A percentile compares a stretch with the other conserved stretches of the same genome.
These are phyloP conservation scores for Mechanitis messenoides DNA, from an alignment of 2,888 invertebrate genomes.

Conservation along the genomic window DNA sequence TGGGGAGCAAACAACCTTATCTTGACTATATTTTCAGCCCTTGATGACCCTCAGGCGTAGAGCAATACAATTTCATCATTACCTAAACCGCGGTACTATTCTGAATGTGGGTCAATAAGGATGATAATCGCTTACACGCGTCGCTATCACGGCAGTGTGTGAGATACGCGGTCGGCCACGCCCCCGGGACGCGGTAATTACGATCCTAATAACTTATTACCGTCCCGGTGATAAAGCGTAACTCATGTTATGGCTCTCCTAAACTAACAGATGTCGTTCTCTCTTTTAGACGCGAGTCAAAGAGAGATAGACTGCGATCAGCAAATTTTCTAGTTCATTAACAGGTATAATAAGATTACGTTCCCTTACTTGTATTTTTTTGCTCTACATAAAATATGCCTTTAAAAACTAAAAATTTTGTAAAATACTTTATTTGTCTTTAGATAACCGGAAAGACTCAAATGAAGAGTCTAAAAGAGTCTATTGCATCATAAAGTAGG, in stretches of 20 bases:
- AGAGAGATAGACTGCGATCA: background rate
- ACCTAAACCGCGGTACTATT: constrained; percentile 17
- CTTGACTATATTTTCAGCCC: constrained; percentile 12
- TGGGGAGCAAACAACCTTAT: background rate
- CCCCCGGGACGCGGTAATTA: constrained; percentile 29
- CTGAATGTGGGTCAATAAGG: constrained; percentile 22
- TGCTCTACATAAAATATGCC: background rate
- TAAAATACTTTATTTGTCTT: no score
- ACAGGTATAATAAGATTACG: background rate
- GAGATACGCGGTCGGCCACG: constrained; percentile 19
- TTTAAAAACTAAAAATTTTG: no score
- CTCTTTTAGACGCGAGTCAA: background rate
- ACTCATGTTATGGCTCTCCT: constrained; percentile 30
- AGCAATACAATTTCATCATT: constrained; percentile 20
- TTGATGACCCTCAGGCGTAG: constrained; percentile 18
- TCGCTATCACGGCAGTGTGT: constrained; percentile 8
- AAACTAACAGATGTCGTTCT: constrained; percentile 22
- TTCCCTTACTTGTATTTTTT: background rate
- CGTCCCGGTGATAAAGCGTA: constrained; percentile 29
- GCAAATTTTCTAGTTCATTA: background rate
- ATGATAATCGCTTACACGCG: constrained; percentile 22
- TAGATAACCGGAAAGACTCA: no score
- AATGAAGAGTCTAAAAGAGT: no score
- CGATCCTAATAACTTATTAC: constrained; percentile 32
- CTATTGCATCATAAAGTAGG: no score